These are phyloP conservation scores for Vulpes ferrilata DNA, from an alignment of 2,113 vertebrate genomes.

Conservation along the genomic window DNA sequence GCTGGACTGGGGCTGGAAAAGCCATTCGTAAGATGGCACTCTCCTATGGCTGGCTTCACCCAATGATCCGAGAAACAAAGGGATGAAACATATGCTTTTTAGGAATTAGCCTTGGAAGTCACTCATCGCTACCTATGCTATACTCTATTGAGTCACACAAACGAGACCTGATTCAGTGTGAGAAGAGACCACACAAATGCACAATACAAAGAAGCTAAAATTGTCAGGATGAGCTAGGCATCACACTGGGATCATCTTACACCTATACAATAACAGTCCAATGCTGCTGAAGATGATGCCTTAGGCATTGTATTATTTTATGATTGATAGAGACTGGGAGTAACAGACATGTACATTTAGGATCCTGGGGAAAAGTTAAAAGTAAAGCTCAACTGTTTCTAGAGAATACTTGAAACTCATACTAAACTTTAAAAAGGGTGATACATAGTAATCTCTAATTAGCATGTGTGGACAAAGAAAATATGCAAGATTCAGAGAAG, in stretches of 20 bases:
- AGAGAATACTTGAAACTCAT: background rate
- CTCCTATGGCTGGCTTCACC: background rate
- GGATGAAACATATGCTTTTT: background rate
- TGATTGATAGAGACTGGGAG: background rate
- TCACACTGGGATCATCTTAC: background rate
- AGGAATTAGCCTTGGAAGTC: background rate
- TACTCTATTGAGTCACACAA: background rate
- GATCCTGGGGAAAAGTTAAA: background rate
- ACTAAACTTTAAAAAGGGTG: background rate
- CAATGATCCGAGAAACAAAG: background rate
- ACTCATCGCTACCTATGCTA: background rate
- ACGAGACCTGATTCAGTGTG: background rate
- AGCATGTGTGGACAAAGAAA: background rate
- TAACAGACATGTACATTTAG: background rate
- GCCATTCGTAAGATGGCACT: accelerated
- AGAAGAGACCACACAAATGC: background rate
- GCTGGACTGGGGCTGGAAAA: background rate
- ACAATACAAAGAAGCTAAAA: background rate
- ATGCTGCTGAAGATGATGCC: background rate
- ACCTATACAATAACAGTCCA: background rate
- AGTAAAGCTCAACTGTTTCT: background rate
- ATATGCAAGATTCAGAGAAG: background rate
- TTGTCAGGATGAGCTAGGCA: background rate
- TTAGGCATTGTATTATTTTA: background rate
- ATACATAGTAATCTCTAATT: background rate